A percentile compares a stretch with the other conserved stretches of the same genome.
Evolutionary conservation across 2,888 invertebrate species (phyloP).

Genomic region (Odontocolon sp.): DNA sequence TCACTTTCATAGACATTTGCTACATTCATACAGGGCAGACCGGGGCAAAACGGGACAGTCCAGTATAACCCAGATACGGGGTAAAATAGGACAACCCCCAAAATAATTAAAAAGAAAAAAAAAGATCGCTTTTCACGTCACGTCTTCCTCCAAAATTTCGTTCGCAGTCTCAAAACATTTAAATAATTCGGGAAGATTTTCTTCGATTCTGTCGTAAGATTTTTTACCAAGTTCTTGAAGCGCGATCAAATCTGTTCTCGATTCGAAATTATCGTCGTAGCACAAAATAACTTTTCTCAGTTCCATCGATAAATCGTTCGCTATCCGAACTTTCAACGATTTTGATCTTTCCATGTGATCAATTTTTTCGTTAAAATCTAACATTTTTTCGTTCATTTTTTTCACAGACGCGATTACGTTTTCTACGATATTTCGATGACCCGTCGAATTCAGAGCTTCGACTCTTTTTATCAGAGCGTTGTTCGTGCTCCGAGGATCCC

Average conservation of each 20-base stretch:
- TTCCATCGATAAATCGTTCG: conserved; percentile 74
- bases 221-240: conserved; percentile 61
- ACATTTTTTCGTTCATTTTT: conserved; percentile 57
- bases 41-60: no score
- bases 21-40: no score
- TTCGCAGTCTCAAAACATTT: conserved; percentile 72
- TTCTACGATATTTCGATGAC: conserved; percentile 43
- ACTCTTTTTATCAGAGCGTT: conserved; percentile 66
- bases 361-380: conserved; percentile 68
- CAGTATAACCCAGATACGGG: no score
- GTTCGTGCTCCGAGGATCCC: conserved; percentile 73
- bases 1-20: no score
- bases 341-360: conserved; percentile 60
- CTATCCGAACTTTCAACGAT: conserved; percentile 70
- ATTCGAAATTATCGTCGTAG: conserved; percentile 64
- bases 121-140: conserved; percentile 54
- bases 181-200: conserved; percentile 66
- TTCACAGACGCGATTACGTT: conserved; percentile 56
- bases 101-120: no score
- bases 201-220: conserved; percentile 49
- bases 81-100: no score
- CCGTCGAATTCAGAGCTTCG: conserved; percentile 26
- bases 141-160: conserved; percentile 65
- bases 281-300: conserved; percentile 74
- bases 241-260: conserved; percentile 69